Evolutionary conservation across 2,797 vertebrate species (phyloP), one percentile per base, ranked within the genome.

Genomic region (Leuciscus waleckii): DNA sequence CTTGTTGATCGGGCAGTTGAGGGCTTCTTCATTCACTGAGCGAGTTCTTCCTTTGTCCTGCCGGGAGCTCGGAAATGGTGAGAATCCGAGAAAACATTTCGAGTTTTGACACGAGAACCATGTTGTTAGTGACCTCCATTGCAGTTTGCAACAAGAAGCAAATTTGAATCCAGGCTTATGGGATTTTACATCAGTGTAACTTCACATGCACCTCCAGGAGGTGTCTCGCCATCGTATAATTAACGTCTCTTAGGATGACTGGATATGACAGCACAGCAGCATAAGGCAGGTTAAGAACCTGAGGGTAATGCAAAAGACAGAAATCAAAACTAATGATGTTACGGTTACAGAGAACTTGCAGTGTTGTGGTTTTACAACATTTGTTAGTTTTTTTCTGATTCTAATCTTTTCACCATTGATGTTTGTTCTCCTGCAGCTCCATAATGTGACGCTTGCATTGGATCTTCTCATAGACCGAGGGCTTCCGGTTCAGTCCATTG

Each of bases 1-100:
- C 46, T 91, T 99, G 92, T 92, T 99, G 89, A 97, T 97, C 9
- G 98, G 98, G 89, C 97, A 99, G 86, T 92, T 99, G 76, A 97
- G 71, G 97, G 96, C 23, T 99, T 96, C 92, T 99, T 98, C 89
- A 87, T 99, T 89, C 97, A 11, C 91, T 99, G 19, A 92, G 88
- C 81, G 92, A 96, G 43, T 99, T 98, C 92, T 93, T 93, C 90
- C 93, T 99, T 90, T 97, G 92, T 7, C 98, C 98, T 3, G 88
- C 86, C 86, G 94, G 88, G 88, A 90, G 92, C 1, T 88, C 87
- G 0, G 96, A 99, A 91, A 99, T 95, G 97, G 96, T 97, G 90
- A 84, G 92, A 84, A 63, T 16, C 5, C 11, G 26, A 19, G 61
- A 67, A 63, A 78, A 41, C 35, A 29, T 46, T 73, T 39, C 2